These are phyloP conservation scores for Percopsis transmontana DNA, from an alignment of 2,113 vertebrate species.

Conservation along the genomic window DNA sequence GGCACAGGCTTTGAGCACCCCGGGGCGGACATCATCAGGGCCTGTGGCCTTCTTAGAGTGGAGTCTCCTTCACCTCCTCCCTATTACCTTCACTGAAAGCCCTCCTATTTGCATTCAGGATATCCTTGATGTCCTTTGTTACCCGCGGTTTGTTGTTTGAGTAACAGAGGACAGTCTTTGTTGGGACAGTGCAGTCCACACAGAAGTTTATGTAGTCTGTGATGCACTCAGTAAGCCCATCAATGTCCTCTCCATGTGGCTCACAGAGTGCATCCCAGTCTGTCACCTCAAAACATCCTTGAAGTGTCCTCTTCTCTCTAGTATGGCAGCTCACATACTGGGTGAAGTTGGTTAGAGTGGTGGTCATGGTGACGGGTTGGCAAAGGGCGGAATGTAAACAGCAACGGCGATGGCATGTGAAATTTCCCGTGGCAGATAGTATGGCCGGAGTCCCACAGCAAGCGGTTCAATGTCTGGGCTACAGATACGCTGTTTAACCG, in stretches of 20 bases:
- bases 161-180: not conserved
- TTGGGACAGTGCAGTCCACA: not conserved
- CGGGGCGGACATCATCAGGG: not conserved
- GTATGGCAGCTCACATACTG: constrained; percentile 1
- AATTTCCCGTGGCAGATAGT: not conserved
- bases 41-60: not conserved
- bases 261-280: not conserved
- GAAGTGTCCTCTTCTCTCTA: not conserved
- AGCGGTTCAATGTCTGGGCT: constrained; percentile 10
- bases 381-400: constrained; percentile 14
- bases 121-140: not conserved
- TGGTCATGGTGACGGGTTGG: not conserved
- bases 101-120: not conserved
- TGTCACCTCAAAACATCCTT: constrained; percentile 9
- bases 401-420: not conserved
- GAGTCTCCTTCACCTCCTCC: constrained; percentile 13
- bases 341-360: constrained; percentile 1
- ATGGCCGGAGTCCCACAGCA: not conserved
- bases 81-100: constrained; percentile 23
- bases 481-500: constrained; percentile 10
- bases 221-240: not conserved
- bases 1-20: too few relatives aligned
- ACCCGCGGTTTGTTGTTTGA: not conserved
- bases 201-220: constrained; percentile 9
- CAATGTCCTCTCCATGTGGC: not conserved